Conservation (phyloP, 2,113 vertebrate genomes). For the Elachura formosa region DNA sequence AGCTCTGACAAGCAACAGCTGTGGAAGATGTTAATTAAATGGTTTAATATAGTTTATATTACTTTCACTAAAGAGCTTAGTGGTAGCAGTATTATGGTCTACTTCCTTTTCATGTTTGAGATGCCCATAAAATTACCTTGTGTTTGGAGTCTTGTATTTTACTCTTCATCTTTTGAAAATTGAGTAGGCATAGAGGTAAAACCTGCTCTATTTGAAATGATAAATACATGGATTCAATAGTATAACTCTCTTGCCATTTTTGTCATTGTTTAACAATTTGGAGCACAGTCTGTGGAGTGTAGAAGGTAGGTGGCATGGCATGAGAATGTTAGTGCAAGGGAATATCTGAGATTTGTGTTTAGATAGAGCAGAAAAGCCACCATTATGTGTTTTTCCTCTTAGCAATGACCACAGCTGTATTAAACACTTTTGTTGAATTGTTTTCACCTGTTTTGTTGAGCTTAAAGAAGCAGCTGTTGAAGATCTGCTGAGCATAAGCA, state of each 20-base stretch:
- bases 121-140: background rate
- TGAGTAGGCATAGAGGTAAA: background rate
- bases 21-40: constrained; percentile 3
- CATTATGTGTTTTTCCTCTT: background rate
- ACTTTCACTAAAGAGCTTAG: background rate
- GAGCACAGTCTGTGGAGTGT: background rate
- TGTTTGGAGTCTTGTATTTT: background rate
- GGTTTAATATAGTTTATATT: background rate
- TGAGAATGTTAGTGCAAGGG: background rate
- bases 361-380: no score
- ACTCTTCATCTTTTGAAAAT: background rate
- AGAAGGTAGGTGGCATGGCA: background rate
- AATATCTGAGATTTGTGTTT: background rate
- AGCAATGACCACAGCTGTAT: background rate
- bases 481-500: background rate
- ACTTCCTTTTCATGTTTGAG: background rate
- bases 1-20: background rate
- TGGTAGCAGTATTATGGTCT: background rate
- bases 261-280: background rate
- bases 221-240: background rate
- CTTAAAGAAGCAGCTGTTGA: background rate
- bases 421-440: background rate
- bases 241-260: background rate
- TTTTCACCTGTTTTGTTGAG: background rate
- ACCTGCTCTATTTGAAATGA: background rate